phyloP scores from a whole-genome alignment of 2,113 vertebrate genomes.

The Aramus guarauna region DNA sequence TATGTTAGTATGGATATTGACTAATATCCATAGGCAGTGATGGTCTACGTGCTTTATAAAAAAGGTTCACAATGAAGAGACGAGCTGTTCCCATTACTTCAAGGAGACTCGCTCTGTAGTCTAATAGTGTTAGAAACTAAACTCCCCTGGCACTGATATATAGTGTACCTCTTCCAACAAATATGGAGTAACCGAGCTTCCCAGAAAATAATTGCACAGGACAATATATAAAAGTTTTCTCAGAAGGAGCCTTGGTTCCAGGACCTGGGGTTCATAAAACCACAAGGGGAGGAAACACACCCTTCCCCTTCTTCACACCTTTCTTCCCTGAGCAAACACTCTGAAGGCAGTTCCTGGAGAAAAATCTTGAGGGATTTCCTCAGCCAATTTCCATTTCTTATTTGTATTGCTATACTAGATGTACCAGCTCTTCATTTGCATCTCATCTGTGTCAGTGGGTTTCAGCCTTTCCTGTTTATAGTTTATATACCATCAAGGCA shows the following conservation, averaged over 20 bases:
- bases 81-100: not conserved
- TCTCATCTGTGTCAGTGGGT: slow-evolving; percentile 22
- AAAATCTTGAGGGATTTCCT: not conserved
- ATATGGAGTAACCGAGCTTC: not conserved
- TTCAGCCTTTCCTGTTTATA: slow-evolving; percentile 57
- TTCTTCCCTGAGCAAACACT: not conserved
- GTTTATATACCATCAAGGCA: not conserved
- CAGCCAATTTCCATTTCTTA: not conserved
- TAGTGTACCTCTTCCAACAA: not conserved
- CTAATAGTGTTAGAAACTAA: not conserved
- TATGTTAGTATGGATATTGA: not conserved
- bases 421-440: not conserved
- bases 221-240: not conserved
- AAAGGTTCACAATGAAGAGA: not conserved
- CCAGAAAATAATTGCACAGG: not conserved
- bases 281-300: not conserved
- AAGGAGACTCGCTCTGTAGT: not conserved
- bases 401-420: not conserved
- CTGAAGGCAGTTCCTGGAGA: not conserved
- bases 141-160: not conserved
- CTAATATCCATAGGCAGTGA: not conserved
- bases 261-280: not conserved
- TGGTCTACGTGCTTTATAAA: not conserved
- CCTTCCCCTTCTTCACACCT: not conserved
- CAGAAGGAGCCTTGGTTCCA: not conserved